Evolutionary conservation across 2,113 vertebrate species (phyloP).

Genomic region (Cinclus cinclus): DNA sequence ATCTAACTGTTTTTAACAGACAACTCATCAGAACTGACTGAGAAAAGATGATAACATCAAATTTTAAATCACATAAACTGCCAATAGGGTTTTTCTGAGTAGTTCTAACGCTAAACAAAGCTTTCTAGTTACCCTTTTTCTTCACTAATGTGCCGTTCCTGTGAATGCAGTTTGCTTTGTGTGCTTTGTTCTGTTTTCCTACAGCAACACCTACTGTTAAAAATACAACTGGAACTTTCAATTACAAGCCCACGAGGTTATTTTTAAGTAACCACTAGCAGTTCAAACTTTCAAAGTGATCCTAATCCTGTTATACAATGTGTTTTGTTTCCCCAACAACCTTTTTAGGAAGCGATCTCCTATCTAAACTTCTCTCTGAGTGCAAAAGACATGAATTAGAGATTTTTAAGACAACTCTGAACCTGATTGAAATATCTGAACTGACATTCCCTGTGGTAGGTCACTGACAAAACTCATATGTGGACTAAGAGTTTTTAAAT

Average conservation of each 20-base stretch:
- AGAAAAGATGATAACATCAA: background rate
- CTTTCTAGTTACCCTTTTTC: background rate
- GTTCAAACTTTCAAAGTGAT: constrained; percentile 9
- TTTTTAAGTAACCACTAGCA: constrained; percentile 37
- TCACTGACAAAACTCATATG: background rate
- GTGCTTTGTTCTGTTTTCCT: constrained; percentile 28
- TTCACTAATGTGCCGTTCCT: background rate
- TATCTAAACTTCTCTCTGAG: background rate
- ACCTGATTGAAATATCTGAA: constrained; percentile 16
- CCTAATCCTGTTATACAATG: constrained; percentile 52
- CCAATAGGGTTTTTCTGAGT: background rate
- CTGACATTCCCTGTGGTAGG: background rate
- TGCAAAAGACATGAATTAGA: background rate
- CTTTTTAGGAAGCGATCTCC: background rate
- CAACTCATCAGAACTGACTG: background rate
- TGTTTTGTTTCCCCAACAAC: constrained; percentile 39
- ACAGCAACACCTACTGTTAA: constrained; percentile 61
- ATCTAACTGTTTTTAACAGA: background rate
- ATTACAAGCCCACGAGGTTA: background rate
- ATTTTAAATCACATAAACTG: background rate
- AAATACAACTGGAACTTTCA: constrained; percentile 43
- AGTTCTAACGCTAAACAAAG: background rate
- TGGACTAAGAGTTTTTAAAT: background rate
- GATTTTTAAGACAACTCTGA: constrained; percentile 12
- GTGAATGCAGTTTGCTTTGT: background rate